Conservation (phyloP, 1,140 invertebrate species). For the Zaprionus taronus region DNA sequence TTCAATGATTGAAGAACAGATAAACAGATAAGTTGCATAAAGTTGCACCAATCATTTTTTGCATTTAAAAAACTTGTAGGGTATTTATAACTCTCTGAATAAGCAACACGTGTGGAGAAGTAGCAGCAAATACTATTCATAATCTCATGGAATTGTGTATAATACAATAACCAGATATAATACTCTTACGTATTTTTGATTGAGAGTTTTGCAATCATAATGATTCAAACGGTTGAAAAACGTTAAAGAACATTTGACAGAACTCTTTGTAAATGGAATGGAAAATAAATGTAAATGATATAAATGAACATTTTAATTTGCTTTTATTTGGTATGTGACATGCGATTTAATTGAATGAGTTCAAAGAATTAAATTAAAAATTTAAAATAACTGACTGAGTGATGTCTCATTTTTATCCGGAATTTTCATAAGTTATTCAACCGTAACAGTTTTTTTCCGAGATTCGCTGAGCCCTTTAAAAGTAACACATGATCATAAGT, state of each 20-base stretch:
- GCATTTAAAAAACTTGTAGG: not conserved
- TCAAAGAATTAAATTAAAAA: not conserved
- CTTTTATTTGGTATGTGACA: not conserved
- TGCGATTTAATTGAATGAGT: not conserved
- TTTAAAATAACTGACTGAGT: not conserved
- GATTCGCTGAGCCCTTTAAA: too few relatives aligned
- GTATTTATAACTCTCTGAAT: not conserved
- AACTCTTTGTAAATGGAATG: not conserved
- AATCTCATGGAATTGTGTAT: too few relatives aligned
- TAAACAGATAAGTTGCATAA: too few relatives aligned
- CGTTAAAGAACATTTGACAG: not conserved
- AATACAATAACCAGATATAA: not conserved
- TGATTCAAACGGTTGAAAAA: not conserved
- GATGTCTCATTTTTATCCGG: too few relatives aligned
- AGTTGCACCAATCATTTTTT: not conserved
- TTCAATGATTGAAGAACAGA: too few relatives aligned
- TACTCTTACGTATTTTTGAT: not conserved
- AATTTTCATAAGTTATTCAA: too few relatives aligned
- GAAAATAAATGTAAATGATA: not conserved
- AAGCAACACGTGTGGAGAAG: not conserved
- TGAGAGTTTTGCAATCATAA: not conserved
- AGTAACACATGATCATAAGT: too few relatives aligned
- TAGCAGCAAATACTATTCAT: not conserved
- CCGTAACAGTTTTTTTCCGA: too few relatives aligned
- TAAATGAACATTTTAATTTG: not conserved